Conservation (phyloP, 2,113 vertebrate genomes). For the Thunnus maccoyii region DNA sequence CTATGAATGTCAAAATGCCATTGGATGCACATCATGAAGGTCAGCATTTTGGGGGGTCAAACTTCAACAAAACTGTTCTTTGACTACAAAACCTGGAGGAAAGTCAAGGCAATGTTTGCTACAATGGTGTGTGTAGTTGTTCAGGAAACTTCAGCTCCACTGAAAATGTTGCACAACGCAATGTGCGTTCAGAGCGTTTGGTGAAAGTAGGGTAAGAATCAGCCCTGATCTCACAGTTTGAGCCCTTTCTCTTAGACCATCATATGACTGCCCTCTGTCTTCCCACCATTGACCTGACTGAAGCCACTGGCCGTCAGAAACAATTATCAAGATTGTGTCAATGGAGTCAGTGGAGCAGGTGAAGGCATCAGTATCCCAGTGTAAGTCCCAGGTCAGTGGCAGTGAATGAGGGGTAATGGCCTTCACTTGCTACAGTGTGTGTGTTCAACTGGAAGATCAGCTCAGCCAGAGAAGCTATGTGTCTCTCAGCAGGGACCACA, state of each 20-base stretch:
- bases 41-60: no score
- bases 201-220: constrained; percentile 2
- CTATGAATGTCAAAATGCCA: background rate
- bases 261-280: constrained; percentile 15
- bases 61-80: background rate
- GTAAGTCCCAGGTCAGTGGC: constrained; percentile 52
- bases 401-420: constrained; percentile 54
- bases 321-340: constrained; percentile 69
- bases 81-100: background rate
- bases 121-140: background rate
- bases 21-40: no score
- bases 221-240: background rate
- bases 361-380: constrained; percentile 38
- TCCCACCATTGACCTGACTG: constrained; percentile 24
- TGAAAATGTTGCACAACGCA: background rate
- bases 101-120: background rate
- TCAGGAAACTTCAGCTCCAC: background rate
- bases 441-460: constrained; percentile 58
- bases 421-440: constrained; percentile 30
- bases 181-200: background rate
- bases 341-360: constrained; percentile 62
- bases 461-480: constrained; percentile 25
- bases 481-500: constrained; percentile 43
- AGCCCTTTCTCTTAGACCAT: background rate
- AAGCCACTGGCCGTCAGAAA: constrained; percentile 42